These are phyloP conservation scores for Lipophrys pholis DNA, from an alignment of 2,113 vertebrate species.

Conservation along the genomic window DNA sequence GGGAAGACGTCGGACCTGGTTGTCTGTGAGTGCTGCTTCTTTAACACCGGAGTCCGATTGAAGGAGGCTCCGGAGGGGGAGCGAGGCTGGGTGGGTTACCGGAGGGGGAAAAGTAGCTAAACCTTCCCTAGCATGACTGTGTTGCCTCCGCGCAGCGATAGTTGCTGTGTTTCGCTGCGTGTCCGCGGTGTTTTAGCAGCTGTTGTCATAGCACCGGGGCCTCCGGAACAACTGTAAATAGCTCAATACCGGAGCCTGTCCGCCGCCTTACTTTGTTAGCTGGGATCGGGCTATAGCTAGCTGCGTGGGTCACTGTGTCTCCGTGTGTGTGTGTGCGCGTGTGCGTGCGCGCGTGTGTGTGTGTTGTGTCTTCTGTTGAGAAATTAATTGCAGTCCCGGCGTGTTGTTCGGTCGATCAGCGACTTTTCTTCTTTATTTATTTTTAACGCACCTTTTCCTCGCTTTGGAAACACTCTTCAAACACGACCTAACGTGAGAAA, in stretches of 20 bases:
- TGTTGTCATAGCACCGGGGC: constrained; percentile 82
- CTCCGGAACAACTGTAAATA: constrained; percentile 76
- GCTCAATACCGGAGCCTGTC: constrained; percentile 53
- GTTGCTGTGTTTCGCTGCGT: constrained; percentile 75
- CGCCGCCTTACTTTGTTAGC: constrained; percentile 73
- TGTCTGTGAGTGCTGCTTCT: constrained; percentile 83
- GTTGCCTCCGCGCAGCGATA: constrained; percentile 66
- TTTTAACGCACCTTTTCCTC: constrained; percentile 4
- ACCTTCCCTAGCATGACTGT: constrained; percentile 77
- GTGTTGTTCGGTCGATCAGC: constrained; percentile 17
- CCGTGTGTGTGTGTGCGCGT: constrained; percentile 16
- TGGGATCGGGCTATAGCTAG: constrained; percentile 69
- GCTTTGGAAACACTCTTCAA: background rate
- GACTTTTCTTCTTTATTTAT: background rate
- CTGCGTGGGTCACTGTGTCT: constrained; percentile 66
- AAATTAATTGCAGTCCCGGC: constrained; percentile 22
- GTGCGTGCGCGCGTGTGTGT: constrained; percentile 28
- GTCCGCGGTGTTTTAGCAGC: constrained; percentile 68
- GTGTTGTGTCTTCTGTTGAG: constrained; percentile 47
- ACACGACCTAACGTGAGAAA: too few relatives aligned
- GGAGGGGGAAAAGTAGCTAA: constrained; percentile 82
- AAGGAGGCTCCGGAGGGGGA: constrained; percentile 65
- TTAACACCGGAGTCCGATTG: constrained; percentile 75
- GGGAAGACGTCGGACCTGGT: constrained; percentile 80
- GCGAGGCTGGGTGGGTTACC: constrained; percentile 70